phyloP scores from a whole-genome alignment of 2,113 vertebrate genomes.

The Pseudorasbora parva region DNA sequence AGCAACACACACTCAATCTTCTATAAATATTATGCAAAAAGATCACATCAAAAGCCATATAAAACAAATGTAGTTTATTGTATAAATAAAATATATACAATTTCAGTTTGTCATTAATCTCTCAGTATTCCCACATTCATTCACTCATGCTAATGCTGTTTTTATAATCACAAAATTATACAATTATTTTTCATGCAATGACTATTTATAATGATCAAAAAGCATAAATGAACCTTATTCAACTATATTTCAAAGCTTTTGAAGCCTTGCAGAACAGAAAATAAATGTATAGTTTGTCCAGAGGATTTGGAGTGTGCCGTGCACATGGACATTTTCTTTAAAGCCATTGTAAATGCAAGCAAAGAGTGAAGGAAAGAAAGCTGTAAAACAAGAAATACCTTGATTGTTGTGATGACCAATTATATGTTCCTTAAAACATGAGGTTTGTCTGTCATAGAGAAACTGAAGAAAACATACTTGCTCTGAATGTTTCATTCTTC shows the following conservation, averaged over 20 bases:
- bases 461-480: not conserved
- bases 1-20: not conserved
- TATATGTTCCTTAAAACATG: not conserved
- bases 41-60: not conserved
- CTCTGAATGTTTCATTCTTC: not conserved
- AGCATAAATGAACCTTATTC: not conserved
- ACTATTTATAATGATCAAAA: not conserved
- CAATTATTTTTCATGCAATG: not conserved
- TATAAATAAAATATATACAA: too few species aligned
- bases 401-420: not conserved
- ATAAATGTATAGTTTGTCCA: too few species aligned
- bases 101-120: too few species aligned
- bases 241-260: not conserved
- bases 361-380: not conserved
- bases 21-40: not conserved
- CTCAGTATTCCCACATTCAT: not conserved
- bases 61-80: not conserved
- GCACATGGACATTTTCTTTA: not conserved
- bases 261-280: not conserved
- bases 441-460: not conserved
- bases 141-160: not conserved
- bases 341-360: too few species aligned
- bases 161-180: not conserved
- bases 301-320: not conserved
- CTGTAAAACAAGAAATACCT: constrained; percentile 4